These are phyloP conservation scores for Dendrocopos noguchii DNA, from an alignment of 2,113 vertebrate species.

Conservation along the genomic window DNA sequence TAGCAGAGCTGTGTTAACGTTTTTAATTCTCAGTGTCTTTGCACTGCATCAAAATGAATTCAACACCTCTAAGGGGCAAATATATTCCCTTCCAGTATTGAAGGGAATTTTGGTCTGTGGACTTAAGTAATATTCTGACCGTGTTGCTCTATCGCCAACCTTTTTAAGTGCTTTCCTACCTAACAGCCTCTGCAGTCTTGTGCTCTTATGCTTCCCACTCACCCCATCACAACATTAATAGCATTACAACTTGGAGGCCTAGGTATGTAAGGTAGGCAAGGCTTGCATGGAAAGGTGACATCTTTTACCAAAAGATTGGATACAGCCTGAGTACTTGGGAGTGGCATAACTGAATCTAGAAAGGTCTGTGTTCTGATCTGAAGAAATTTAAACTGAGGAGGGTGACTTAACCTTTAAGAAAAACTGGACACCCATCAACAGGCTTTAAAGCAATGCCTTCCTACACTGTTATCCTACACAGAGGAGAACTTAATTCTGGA, in stretches of 20 bases:
- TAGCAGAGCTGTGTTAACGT: slow-evolving; percentile 14
- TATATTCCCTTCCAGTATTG: background rate
- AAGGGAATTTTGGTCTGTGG: background rate
- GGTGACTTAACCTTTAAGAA: background rate
- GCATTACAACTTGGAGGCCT: background rate
- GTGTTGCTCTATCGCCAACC: background rate
- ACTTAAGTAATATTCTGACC: background rate
- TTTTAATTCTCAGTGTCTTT: slow-evolving; percentile 18
- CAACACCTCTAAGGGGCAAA: background rate
- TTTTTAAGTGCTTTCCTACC: background rate
- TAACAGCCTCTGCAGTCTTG: background rate
- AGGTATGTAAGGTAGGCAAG: background rate
- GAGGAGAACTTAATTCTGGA: background rate
- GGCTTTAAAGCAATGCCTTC: background rate
- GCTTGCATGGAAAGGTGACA: background rate
- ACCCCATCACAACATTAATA: background rate
- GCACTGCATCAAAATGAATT: slow-evolving; percentile 21
- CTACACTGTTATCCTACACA: background rate
- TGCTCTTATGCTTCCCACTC: background rate
- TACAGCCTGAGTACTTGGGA: background rate
- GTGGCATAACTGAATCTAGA: background rate
- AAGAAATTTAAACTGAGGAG: background rate
- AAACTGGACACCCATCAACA: background rate
- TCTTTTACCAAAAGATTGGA: background rate
- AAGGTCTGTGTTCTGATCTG: background rate